phyloP scores from a whole-genome alignment of 2,888 invertebrate species.

The Congeria kusceri region DNA sequence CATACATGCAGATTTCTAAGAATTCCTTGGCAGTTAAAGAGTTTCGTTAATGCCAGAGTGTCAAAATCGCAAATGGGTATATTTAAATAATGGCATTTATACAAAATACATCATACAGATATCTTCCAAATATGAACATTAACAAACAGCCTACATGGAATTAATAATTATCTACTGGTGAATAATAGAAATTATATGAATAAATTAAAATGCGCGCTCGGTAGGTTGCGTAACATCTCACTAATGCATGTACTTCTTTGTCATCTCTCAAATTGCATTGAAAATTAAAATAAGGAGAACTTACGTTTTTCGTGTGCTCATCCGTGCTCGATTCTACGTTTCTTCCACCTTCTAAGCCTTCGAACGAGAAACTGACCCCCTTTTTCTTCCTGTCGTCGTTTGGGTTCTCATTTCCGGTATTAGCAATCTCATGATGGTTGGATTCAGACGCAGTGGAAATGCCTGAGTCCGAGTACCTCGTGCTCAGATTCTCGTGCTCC shows the following conservation, averaged over 20 bases:
- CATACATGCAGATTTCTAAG: no score
- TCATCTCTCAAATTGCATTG: no score
- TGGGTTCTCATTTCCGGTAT: conserved; percentile 26
- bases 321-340: conserved; percentile 56
- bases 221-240: not conserved
- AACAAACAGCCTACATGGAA: no score
- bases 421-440: conserved; percentile 32
- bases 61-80: no score
- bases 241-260: no score
- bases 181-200: conserved; percentile 2
- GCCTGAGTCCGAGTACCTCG: conserved; percentile 61
- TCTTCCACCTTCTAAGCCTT: conserved; percentile 53
- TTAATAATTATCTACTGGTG: no score
- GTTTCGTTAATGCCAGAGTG: no score
- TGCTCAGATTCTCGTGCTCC: conserved; percentile 56
- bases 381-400: conserved; percentile 62
- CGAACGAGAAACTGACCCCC: conserved; percentile 66
- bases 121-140: no score
- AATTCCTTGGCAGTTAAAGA: no score
- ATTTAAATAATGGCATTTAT: no score
- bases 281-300: not conserved
- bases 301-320: conserved; percentile 31
- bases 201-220: not conserved
- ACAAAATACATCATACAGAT: no score
- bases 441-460: conserved; percentile 55